A percentile compares a stretch with the other conserved stretches of the same genome.
Evolutionary conservation across 2,888 invertebrate species (phyloP).

Genomic region (Thumatha senex): DNA sequence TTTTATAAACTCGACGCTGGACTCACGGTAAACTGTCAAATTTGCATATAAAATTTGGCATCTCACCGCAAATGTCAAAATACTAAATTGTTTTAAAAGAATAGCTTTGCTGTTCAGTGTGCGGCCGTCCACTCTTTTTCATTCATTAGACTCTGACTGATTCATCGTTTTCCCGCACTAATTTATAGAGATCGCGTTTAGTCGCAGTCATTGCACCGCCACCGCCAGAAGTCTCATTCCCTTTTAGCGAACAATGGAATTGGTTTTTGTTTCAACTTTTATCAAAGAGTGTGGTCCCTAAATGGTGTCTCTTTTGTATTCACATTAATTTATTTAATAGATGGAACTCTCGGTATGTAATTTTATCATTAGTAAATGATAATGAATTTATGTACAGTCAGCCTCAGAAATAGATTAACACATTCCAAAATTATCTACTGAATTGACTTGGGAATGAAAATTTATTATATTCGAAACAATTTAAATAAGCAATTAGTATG

Average conservation of each 20-base stretch:
- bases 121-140: constrained; percentile 57
- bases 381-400: constrained; percentile 38
- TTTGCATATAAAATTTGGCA: too few species aligned
- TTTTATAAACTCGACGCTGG: too few species aligned
- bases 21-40: too few species aligned
- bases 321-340: constrained; percentile 44
- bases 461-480: too few species aligned
- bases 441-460: too few species aligned
- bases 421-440: too few species aligned
- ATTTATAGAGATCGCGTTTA: constrained; percentile 72
- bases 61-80: too few species aligned
- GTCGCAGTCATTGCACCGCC: constrained; percentile 55
- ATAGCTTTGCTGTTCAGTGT: constrained; percentile 50
- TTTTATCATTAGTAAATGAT: constrained; percentile 42
- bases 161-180: constrained; percentile 71
- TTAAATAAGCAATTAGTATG: too few species aligned
- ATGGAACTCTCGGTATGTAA: constrained; percentile 41
- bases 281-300: constrained; percentile 42
- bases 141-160: constrained; percentile 76
- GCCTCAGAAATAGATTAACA: too few species aligned
- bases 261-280: constrained; percentile 58
- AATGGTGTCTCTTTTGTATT: constrained; percentile 45
- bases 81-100: too few species aligned
- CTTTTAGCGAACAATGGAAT: constrained; percentile 59
- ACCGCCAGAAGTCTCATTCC: constrained; percentile 51